Evolutionary conservation across 2,113 vertebrate species (phyloP).

Genomic region (Cyrtonyx montezumae): DNA sequence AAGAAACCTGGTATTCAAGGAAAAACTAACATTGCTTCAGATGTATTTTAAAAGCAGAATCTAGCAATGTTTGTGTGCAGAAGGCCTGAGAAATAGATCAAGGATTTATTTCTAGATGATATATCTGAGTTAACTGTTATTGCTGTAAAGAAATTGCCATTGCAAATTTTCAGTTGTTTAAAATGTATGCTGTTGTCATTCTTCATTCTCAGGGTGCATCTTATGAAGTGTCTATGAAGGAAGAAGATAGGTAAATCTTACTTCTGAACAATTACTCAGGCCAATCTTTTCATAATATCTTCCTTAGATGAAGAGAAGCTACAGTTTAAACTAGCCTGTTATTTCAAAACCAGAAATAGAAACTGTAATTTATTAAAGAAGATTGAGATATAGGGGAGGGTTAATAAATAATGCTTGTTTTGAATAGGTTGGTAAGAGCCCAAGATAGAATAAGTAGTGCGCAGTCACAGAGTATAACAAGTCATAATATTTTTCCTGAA

Average conservation of each 20-base stretch:
- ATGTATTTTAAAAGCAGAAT: background rate
- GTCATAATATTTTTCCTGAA: background rate
- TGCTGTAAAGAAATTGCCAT: background rate
- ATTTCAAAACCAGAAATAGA: background rate
- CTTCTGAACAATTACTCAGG: background rate
- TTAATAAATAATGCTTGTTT: background rate
- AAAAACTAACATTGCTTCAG: background rate
- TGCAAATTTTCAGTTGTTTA: background rate
- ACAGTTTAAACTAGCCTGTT: background rate
- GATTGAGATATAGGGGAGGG: background rate
- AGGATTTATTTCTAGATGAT: background rate
- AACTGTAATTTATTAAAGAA: background rate
- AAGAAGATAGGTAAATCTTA: slow-evolving; percentile 34
- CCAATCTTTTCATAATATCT: background rate
- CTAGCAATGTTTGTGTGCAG: background rate
- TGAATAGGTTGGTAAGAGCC: background rate
- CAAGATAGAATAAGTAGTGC: background rate
- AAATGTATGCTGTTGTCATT: background rate
- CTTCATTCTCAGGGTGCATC: slow-evolving; percentile 40
- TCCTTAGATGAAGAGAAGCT: background rate
- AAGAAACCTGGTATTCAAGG: background rate
- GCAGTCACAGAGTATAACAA: background rate
- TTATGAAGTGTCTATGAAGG: slow-evolving; percentile 52
- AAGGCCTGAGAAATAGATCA: background rate
- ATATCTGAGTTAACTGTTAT: background rate